phyloP scores from a whole-genome alignment of 2,888 invertebrate species.

The Yponomeuta evonymella region DNA sequence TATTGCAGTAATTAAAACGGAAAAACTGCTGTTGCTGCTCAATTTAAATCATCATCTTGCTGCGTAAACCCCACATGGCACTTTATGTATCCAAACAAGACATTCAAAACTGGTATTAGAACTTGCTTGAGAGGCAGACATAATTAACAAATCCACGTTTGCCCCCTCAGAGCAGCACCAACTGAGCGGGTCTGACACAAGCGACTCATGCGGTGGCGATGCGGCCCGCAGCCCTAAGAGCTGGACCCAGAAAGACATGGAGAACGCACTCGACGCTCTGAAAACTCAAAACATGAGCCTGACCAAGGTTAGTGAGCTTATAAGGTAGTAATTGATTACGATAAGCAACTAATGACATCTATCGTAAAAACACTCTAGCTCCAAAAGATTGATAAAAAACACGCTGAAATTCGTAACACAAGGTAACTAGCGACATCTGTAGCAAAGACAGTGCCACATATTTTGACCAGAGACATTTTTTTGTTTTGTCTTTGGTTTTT shows the following conservation, averaged over 20 bases:
- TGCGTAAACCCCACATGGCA: not conserved
- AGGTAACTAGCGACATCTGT: too few relatives aligned
- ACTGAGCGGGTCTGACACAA: conserved; percentile 56
- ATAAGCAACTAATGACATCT: too few relatives aligned
- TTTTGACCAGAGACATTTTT: too few relatives aligned
- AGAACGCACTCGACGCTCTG: conserved; percentile 89
- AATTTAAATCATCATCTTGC: not conserved
- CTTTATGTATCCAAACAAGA: not conserved
- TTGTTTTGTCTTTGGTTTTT: too few relatives aligned
- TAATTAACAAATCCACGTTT: too few relatives aligned
- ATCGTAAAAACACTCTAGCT: not conserved
- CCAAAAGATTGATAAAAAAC: not conserved
- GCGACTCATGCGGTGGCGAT: conserved; percentile 48
- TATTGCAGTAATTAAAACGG: too few relatives aligned
- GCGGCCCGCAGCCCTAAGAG: conserved; percentile 79
- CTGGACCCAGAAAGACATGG: conserved; percentile 94
- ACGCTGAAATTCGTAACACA: too few relatives aligned
- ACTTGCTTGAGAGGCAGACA: too few relatives aligned
- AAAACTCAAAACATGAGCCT: conserved; percentile 92
- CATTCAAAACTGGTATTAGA: too few relatives aligned
- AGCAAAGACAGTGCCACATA: too few relatives aligned
- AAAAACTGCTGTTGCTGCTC: too few relatives aligned
- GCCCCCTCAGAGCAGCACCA: conserved; percentile 31
- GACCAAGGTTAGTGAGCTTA: conserved; percentile 78
- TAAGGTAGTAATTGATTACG: too few relatives aligned